Conservation (phyloP, 2,888 invertebrate genomes). For the Coleophora flavipennella region DNA sequence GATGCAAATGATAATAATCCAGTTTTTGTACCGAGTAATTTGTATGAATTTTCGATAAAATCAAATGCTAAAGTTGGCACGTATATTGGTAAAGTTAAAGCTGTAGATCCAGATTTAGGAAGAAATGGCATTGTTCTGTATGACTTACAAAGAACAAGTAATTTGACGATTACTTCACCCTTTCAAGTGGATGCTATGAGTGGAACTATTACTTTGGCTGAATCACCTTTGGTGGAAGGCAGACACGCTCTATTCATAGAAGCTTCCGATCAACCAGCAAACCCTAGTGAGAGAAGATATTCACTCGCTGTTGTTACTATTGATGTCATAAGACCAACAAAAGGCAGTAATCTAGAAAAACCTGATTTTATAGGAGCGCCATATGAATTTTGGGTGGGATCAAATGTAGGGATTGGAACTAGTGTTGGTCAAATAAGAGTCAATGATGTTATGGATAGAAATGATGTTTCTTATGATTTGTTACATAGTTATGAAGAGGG, state of each 20-base stretch:
- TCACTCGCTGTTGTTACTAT: slow-evolving; percentile 89
- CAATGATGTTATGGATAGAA: slow-evolving; percentile 78
- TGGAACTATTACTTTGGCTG: slow-evolving; percentile 78
- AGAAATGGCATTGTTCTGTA: slow-evolving; percentile 81
- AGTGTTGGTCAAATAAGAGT: slow-evolving; percentile 89
- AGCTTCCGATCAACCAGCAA: slow-evolving; percentile 86
- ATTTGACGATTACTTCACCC: slow-evolving; percentile 75
- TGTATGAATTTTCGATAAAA: slow-evolving; percentile 84
- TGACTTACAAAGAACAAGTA: slow-evolving; percentile 79
- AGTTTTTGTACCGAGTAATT: slow-evolving; percentile 85
- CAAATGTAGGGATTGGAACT: slow-evolving; percentile 87
- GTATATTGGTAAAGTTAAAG: slow-evolving; percentile 84
- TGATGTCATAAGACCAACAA: slow-evolving; percentile 75
- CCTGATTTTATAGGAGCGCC: slow-evolving; percentile 89
- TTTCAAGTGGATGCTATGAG: slow-evolving; percentile 81
- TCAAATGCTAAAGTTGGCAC: slow-evolving; percentile 79
- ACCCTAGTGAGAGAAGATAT: slow-evolving; percentile 86
- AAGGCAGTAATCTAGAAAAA: slow-evolving; percentile 64
- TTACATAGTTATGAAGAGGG: slow-evolving; percentile 88
- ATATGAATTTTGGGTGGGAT: slow-evolving; percentile 92
- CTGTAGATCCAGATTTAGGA: slow-evolving; percentile 86
- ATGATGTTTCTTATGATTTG: slow-evolving; percentile 82
- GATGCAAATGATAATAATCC: slow-evolving; percentile 96
- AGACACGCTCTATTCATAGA: slow-evolving; percentile 87
- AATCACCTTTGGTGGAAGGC: slow-evolving; percentile 77